phyloP scores from a whole-genome alignment of 2,797 vertebrate genomes.

The Lerista edwardsae region DNA sequence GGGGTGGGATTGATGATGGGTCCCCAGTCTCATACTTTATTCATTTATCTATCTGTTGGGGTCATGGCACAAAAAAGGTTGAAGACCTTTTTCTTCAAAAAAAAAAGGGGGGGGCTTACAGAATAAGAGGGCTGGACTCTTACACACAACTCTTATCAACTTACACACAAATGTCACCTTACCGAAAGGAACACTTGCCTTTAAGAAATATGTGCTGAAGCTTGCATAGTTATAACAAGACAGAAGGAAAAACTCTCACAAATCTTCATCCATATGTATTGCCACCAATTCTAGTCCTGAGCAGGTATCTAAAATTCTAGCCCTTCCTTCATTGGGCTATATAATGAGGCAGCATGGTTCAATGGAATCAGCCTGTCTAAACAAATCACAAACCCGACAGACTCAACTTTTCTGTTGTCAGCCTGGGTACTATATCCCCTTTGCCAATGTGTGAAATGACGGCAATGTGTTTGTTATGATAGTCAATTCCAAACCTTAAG shows the following conservation, averaged over 20 bases:
- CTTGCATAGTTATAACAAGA: neutral
- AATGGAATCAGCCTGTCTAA: constrained; percentile 28
- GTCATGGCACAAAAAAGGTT: too few species aligned
- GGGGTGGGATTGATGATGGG: too few species aligned
- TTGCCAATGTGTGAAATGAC: neutral
- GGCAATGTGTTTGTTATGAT: neutral
- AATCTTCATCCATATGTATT: constrained; percentile 56
- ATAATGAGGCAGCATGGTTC: neutral
- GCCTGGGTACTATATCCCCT: neutral
- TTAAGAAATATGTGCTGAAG: neutral
- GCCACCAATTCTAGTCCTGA: constrained; percentile 52
- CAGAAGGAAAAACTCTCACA: constrained; percentile 41
- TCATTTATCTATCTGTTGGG: too few species aligned
- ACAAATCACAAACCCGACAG: neutral
- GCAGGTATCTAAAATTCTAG: neutral
- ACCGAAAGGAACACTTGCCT: constrained; percentile 5
- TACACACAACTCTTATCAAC: too few species aligned
- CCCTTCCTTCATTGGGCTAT: neutral
- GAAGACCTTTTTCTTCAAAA: too few species aligned
- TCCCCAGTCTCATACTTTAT: too few species aligned
- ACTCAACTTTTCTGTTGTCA: neutral
- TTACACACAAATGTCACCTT: constrained; percentile 13
- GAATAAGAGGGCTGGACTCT: constrained; percentile 23
- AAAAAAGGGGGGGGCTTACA: too few species aligned
- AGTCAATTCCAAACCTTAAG: neutral